Conservation (phyloP, 2,113 vertebrate species). For the Cercocebus atys region DNA sequence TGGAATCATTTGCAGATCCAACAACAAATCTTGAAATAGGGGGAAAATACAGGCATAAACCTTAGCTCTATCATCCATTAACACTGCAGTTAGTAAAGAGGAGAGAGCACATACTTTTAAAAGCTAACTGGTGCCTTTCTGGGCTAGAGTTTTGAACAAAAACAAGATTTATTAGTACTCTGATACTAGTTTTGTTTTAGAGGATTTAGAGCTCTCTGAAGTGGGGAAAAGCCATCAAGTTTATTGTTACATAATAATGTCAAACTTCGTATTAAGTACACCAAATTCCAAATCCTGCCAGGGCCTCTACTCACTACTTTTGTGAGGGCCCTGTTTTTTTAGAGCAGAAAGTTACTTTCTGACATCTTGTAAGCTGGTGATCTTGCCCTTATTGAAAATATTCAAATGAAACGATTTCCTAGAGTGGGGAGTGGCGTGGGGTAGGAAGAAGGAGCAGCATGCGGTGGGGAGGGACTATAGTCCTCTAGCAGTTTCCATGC, state of each 20-base stretch:
- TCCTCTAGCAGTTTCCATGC: neutral
- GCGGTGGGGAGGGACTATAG: accelerated
- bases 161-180: neutral
- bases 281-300: neutral
- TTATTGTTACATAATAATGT: neutral
- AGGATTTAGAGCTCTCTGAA: neutral
- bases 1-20: neutral
- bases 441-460: no score
- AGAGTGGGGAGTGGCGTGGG: neutral
- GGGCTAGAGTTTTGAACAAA: neutral
- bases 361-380: neutral
- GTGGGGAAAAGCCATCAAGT: neutral
- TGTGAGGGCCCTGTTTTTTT: neutral
- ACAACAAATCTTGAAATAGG: neutral
- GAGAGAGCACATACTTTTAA: neutral
- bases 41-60: neutral
- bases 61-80: neutral
- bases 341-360: neutral
- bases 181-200: neutral
- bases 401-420: neutral
- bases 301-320: neutral
- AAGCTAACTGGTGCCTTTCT: neutral
- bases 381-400: neutral
- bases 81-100: neutral
- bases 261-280: neutral